Base-by-base conservation (phyloP, 2,797 vertebrate species). In the Molothrus aeneus region DNA sequence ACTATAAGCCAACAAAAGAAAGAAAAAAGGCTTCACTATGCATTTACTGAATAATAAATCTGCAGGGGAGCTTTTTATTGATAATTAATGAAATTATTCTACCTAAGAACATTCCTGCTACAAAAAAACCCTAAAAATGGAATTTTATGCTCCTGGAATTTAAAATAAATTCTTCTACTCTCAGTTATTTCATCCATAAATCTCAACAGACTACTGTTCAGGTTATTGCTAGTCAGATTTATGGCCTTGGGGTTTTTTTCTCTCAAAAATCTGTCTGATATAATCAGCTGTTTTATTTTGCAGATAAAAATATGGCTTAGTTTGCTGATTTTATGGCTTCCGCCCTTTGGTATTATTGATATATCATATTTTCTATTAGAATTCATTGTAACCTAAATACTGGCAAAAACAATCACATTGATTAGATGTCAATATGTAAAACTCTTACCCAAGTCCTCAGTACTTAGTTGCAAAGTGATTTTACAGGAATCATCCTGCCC, bases 381-480 rank as follows among this genome's bases (percentile, higher is more conserved):
- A 88, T 91, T 65, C 12, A n/a, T 73, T 66, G 6, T 45, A 77
- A 50, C 7, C 42, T 38, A 73, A 87, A 38, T 21, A 28, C 7
- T 43, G n/a, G 57, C 22, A 61, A 86, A 90, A 86, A 1, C 21
- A 50, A 86, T 57, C 24, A 3, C 31, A 17, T 40, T 45, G 34
- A 40, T 59, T 80, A 9, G 17, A 77, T 72, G 63, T 17, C 0
- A 2, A 71, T 74, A 34, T 5, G 15, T 50, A 64, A 89, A 86
- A 74, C 31, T 51, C 97, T 97, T 96, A 99, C 98, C 98, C 97
- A 98, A 95, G 71, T 98, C 96, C 3, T 98, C 96, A 60, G 98
- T 97, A 10, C 96, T 98, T 54, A 99, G 96, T 40, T 94, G 95
- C 74, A 98, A 96, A 36, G 97, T 96, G 63, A 99, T 94, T 64